Percentiles rank a stretch among this genome's conserved stretches.
These are phyloP conservation scores for Netelia virgata DNA, from an alignment of 2,888 invertebrate genomes.

Conservation along the genomic window DNA sequence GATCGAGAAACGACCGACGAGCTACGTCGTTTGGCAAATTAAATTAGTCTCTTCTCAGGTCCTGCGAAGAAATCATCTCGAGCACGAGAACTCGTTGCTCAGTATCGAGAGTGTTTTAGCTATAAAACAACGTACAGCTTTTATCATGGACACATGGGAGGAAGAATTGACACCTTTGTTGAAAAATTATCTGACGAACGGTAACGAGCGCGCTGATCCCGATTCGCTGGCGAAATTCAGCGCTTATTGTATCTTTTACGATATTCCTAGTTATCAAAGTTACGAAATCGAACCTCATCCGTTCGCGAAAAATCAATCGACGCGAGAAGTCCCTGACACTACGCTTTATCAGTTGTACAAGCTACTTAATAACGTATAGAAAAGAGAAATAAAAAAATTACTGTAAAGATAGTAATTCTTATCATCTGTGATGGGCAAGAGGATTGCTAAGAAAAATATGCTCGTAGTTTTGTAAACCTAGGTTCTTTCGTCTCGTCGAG, in stretches of 20 bases:
- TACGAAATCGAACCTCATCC: slow-evolving; percentile 75
- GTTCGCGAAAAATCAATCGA: slow-evolving; percentile 69
- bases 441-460: slow-evolving; percentile 9
- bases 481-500: not conserved
- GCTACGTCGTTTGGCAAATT: slow-evolving; percentile 91
- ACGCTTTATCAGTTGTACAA: slow-evolving; percentile 77
- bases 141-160: slow-evolving; percentile 87
- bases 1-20: slow-evolving; percentile 86
- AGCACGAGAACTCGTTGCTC: slow-evolving; percentile 85
- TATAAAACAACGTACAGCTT: slow-evolving; percentile 87
- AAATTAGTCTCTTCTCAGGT: slow-evolving; percentile 89
- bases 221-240: slow-evolving; percentile 85
- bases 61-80: slow-evolving; percentile 83
- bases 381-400: slow-evolving; percentile 1
- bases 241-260: slow-evolving; percentile 87
- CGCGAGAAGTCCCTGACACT: slow-evolving; percentile 70
- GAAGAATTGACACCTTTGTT: slow-evolving; percentile 84
- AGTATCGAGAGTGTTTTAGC: slow-evolving; percentile 88
- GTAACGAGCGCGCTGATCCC: slow-evolving; percentile 83
- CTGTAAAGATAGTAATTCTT: not conserved
- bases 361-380: slow-evolving; percentile 69
- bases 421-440: slow-evolving; percentile 25
- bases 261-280: slow-evolving; percentile 86
- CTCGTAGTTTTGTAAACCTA: not conserved
- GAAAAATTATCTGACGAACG: slow-evolving; percentile 85